Base-by-base conservation (phyloP, 2,888 invertebrate species). In the Pristionchus fissidentatus region DNA sequence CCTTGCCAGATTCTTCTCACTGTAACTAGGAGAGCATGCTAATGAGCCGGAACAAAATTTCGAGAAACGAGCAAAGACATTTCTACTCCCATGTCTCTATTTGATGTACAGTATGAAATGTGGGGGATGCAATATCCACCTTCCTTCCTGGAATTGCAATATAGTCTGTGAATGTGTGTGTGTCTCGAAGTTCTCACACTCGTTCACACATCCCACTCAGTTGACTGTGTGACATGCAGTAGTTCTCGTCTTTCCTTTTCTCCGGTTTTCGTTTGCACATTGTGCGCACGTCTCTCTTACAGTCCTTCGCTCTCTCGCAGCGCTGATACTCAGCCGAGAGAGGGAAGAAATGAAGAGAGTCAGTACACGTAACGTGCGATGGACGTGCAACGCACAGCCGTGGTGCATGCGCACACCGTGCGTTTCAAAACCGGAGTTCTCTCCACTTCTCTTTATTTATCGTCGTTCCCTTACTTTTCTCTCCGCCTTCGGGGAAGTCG, bases 21-120 rank as follows among this genome's bases (percentile, higher is more conserved):
- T n/a, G 66, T 66, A 66, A 38, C 66, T 38, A 26, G 66, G 66
- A 66, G 66, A 66, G 35, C 22, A 66, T 66, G 66, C 38, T 66
- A 66, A 66, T 66, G 66, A 66, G 66, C 38, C 38, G 38, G 35
- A 22, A 38, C 60, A 57, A 10, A 60, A 29, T 32, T 29, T 32
- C 60, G 32, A 60, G 60, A 32, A 1, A 35, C 29, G n/a, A n/a
- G 19, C 22, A 52, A n/a, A 49, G 49, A 52, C 3, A 3, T 66
- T 32, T 3, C 60, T 29, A 4, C 19, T 66, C 66, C 19, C 22
- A 38, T 38, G 7, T 8, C 19, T 66, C 38, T 66, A 19, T n/a
- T 62, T 15, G 38, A 13, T 38, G 22, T 66, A 38, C 66, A 4
- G 38, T 66, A 22, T n/a, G n/a, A n/a, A 13, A 66, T 8, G 66